Evolutionary conservation across 2,797 vertebrate genomes (phyloP).

Genomic region (Tokudaia tokunoshimensis): DNA sequence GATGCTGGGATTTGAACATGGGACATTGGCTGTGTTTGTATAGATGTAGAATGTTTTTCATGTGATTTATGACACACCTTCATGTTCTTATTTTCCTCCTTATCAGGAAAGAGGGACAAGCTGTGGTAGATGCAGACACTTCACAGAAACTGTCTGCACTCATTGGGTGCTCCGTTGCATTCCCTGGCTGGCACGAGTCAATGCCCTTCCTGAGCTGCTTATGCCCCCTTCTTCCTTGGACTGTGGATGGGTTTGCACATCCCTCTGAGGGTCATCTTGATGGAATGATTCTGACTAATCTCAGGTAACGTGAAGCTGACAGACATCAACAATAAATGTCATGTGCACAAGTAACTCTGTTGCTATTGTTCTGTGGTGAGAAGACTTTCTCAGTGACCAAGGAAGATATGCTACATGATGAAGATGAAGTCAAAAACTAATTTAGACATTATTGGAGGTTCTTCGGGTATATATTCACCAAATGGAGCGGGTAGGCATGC

Average conservation of each 20-base stretch:
- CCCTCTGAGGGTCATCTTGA: neutral
- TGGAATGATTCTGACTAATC: neutral
- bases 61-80: neutral
- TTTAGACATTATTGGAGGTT: neutral
- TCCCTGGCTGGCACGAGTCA: neutral
- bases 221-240: neutral
- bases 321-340: slow-evolving; percentile 28
- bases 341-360: neutral
- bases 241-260: neutral
- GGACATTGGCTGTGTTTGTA: neutral
- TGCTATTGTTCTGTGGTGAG: neutral
- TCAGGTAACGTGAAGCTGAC: neutral
- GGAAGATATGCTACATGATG: neutral
- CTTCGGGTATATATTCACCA: neutral
- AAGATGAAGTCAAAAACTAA: neutral
- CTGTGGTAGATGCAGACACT: neutral
- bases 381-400: neutral
- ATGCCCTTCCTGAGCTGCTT: neutral
- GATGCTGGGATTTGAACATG: neutral
- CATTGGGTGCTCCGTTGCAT: neutral
- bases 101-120: slow-evolving; percentile 62
- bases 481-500: neutral
- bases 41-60: neutral
- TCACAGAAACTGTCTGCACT: neutral
- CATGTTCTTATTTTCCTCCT: slow-evolving; percentile 44